phyloP scores from a whole-genome alignment of 2,888 invertebrate species.

The Sarcophaga caerulescens region DNA sequence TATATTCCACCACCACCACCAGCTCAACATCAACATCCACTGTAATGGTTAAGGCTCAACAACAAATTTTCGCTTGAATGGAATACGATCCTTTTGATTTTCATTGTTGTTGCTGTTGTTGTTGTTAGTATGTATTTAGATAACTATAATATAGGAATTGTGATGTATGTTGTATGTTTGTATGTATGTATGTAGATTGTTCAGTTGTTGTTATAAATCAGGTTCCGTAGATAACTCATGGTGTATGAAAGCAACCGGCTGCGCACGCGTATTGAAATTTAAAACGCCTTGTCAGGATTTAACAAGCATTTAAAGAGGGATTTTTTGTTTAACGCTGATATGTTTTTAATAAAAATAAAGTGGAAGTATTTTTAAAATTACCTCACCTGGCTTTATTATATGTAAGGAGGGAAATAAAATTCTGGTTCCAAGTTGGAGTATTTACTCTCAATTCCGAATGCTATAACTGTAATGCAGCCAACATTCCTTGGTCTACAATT shows the following conservation, averaged over 20 bases:
- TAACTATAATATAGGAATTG: background rate
- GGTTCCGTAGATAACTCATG: constrained; percentile 36
- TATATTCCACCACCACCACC: constrained; percentile 1
- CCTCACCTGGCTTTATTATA: constrained; percentile 34
- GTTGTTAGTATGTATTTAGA: constrained; percentile 12
- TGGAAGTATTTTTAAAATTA: background rate
- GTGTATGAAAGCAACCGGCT: constrained; percentile 46
- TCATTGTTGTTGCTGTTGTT: too few relatives aligned
- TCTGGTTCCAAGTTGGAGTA: background rate
- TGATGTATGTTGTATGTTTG: background rate
- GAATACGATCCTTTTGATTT: constrained; percentile 52
- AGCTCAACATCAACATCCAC: constrained; percentile 45
- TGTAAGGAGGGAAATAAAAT: background rate
- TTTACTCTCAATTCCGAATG: too few relatives aligned
- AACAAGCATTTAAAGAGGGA: constrained; percentile 46
- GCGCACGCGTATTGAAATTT: constrained; percentile 65
- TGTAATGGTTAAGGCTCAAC: constrained; percentile 50
- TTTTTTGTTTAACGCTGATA: constrained; percentile 12
- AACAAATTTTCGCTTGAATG: constrained; percentile 57
- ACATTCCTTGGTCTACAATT: too few relatives aligned
- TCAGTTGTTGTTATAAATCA: constrained; percentile 63
- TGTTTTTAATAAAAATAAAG: constrained; percentile 27
- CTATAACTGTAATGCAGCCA: too few relatives aligned
- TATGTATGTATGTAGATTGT: constrained; percentile 14
- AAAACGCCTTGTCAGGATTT: constrained; percentile 61